Evolutionary conservation across 2,113 vertebrate genomes (phyloP).

Genomic region (Bubo blakistoni): DNA sequence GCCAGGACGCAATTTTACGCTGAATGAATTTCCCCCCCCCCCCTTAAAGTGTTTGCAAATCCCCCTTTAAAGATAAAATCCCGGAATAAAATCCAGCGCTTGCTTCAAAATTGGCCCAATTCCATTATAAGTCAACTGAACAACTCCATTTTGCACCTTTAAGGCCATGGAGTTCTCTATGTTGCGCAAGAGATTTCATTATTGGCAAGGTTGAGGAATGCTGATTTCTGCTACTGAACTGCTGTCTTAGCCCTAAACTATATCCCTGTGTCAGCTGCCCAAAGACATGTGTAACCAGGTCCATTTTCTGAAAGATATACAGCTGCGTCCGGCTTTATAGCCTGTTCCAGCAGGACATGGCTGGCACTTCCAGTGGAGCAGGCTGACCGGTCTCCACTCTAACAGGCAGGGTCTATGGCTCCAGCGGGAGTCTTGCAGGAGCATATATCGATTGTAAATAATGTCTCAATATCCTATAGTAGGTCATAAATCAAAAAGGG

Average conservation of each 20-base stretch:
- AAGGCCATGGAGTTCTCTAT: neutral
- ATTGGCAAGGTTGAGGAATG: neutral
- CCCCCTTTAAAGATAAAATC: constrained; percentile 58
- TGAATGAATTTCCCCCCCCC: neutral
- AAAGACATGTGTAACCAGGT: constrained; percentile 44
- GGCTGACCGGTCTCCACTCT: constrained; percentile 36
- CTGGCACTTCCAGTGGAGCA: constrained; percentile 40
- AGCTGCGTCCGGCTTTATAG: constrained; percentile 31
- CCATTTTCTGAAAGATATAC: constrained; percentile 61
- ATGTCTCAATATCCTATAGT: constrained; percentile 71
- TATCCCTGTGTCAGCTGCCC: constrained; percentile 27
- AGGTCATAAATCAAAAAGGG: constrained; percentile 68
- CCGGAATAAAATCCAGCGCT: neutral
- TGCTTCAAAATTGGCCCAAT: neutral
- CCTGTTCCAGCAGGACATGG: constrained; percentile 34
- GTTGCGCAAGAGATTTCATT: neutral
- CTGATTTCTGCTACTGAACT: neutral
- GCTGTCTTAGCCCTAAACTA: neutral
- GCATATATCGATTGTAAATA: constrained; percentile 70
- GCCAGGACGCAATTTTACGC: constrained; percentile 54
- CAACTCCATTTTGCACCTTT: constrained; percentile 49
- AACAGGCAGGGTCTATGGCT: constrained; percentile 52
- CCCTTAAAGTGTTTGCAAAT: constrained; percentile 48
- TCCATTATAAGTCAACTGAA: constrained; percentile 50
- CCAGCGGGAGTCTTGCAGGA: constrained; percentile 60